A percentile compares a stretch with the other conserved stretches of the same genome.
Conservation (phyloP, 2,888 invertebrate species). For the Lasioglossum morio region DNA sequence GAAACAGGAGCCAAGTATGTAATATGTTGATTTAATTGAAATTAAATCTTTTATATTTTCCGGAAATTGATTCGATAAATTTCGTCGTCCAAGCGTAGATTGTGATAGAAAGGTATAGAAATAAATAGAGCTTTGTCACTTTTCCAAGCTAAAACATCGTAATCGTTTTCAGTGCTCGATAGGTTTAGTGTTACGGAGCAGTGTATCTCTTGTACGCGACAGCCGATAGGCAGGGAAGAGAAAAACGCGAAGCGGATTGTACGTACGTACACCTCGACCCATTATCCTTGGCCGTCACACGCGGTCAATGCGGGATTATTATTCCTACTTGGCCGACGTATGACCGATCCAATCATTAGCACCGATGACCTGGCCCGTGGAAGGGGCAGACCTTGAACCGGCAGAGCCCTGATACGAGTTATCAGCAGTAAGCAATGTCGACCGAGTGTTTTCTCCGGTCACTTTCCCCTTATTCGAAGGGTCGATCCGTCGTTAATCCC, state of each 20-base stretch:
- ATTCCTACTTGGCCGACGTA: constrained; percentile 27
- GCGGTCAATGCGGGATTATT: constrained; percentile 36
- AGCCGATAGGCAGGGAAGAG: neutral
- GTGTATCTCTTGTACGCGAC: neutral
- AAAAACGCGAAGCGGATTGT: neutral
- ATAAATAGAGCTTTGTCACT: no score
- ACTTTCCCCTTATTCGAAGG: constrained; percentile 38
- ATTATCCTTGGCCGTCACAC: constrained; percentile 51
- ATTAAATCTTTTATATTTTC: no score
- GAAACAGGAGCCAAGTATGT: no score
- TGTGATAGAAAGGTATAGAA: no score
- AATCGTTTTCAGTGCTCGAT: no score
- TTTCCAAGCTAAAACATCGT: no score
- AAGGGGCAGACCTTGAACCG: constrained; percentile 57
- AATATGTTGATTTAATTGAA: no score
- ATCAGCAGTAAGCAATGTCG: constrained; percentile 62
- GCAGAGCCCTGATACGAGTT: constrained; percentile 66
- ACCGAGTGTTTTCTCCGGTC: constrained; percentile 54
- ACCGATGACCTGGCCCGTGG: neutral
- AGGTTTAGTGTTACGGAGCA: no score
- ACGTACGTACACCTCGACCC: constrained; percentile 45
- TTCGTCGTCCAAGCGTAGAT: no score
- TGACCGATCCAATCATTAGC: constrained; percentile 29
- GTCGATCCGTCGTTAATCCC: neutral
- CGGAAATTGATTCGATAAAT: no score